Conservation (phyloP, 2,113 vertebrate genomes). For the Lonchura striata region DNA sequence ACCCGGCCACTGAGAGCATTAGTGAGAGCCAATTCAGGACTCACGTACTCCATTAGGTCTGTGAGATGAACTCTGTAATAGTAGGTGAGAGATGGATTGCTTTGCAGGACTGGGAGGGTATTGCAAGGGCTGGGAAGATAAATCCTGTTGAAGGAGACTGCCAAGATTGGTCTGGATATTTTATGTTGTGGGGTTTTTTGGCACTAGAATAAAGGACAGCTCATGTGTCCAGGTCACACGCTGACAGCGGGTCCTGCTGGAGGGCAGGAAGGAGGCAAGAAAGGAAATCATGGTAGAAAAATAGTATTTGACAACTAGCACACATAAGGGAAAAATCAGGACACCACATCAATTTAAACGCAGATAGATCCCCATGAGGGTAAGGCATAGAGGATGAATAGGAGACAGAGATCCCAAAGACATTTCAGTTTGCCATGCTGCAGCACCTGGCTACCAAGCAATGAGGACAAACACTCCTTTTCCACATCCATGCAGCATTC, state of each 20-base stretch:
- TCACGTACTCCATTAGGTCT: conserved; percentile 54
- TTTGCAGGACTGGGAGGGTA: not conserved
- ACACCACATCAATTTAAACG: fast-evolving
- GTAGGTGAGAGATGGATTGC: conserved; percentile 29
- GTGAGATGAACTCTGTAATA: conserved; percentile 51
- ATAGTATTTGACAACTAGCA: not conserved
- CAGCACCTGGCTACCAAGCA: not conserved
- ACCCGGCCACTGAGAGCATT: conserved; percentile 60
- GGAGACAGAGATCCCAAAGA: not conserved
- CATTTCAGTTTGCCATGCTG: not conserved
- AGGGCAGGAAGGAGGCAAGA: not conserved
- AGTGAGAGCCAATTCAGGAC: conserved; percentile 37
- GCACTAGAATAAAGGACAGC: not conserved
- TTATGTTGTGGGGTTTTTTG: not conserved
- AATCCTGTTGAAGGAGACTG: not conserved
- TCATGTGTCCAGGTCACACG: fast-evolving
- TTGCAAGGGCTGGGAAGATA: conserved; percentile 2
- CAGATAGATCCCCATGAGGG: not conserved
- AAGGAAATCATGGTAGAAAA: not conserved
- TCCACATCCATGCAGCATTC: fast-evolving
- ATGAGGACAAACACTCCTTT: not conserved
- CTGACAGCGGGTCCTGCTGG: not conserved
- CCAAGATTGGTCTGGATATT: not conserved
- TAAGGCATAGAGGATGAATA: not conserved
- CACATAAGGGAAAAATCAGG: not conserved